Evolutionary conservation across 2,797 vertebrate genomes (phyloP).

Genomic region (Gymnoscopelus microlampas): DNA sequence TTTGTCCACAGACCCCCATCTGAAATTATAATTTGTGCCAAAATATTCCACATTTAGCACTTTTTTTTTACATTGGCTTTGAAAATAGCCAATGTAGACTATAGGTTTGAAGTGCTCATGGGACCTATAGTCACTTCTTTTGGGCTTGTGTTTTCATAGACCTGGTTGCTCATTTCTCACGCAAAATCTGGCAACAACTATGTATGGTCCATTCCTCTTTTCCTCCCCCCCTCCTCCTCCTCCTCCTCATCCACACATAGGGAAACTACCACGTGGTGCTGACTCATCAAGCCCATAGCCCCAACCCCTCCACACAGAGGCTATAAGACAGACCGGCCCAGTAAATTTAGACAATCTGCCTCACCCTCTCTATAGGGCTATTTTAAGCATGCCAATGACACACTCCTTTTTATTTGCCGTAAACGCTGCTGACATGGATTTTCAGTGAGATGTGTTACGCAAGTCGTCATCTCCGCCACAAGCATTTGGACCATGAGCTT

Average conservation of each 20-base stretch:
- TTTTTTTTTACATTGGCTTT: no score
- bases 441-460: constrained; percentile 18
- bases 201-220: background rate
- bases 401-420: constrained; percentile 3
- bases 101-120: no score
- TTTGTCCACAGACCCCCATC: no score
- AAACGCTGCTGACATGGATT: constrained; percentile 19
- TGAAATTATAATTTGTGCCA: no score
- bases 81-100: no score
- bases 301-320: constrained; percentile 39
- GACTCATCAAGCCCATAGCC: constrained; percentile 57
- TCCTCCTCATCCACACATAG: constrained; percentile 26
- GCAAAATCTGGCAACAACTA: no score
- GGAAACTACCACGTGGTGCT: constrained; percentile 53
- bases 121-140: no score
- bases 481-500: background rate
- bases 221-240: background rate
- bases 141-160: no score
- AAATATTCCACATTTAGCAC: no score
- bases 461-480: constrained; percentile 6
- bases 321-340: constrained; percentile 40
- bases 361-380: constrained; percentile 32
- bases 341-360: constrained; percentile 37
- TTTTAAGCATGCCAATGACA: constrained; percentile 54
- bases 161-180: no score